Base-by-base conservation (phyloP, 2,797 vertebrate species). In the Eremophila alpestris region DNA sequence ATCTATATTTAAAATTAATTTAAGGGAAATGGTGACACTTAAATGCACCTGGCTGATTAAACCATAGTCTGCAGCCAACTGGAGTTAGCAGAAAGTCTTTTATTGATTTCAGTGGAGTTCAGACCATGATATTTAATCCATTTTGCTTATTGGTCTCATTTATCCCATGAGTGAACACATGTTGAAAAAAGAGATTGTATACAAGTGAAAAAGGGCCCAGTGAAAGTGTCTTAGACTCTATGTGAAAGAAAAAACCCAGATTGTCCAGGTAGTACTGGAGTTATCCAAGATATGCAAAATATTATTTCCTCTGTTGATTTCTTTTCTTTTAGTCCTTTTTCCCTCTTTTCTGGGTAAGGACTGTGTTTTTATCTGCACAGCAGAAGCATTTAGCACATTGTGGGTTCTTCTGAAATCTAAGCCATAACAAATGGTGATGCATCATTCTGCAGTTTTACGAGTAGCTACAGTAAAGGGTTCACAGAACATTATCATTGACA, bases 91-190 rank as follows among this genome's bases (percentile, higher is more conserved):
- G 78, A 85, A 96, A 84, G 68, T 71, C 49, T 94, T 80, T 79
- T 80, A 84, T 85, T 94, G 77, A 95, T 95, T 93, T 85, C 62
- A 64, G 34, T 64, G 41, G 45, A 79, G 48, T 89, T 92, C 86
- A 90, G 74, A 79, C 41, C 67, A 62, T 92, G 56, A 54, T 95
- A 87, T 90, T 95, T 92, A 92, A 96, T 95, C 74, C 40, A 56
- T 93, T 95, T 93, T 95, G 38, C 71, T 77, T 95, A 87, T 94
- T 3, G 2, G 60, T 85, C 64, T 96, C 64, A 73, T 80, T 91
- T 79, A 90, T 60, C 45, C 36, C 54, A 67, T 87, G 70, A 68
- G 45, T 65, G 68, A 95, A 49, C 75, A 60, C 1, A 3, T 75
- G 45, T 4, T 87, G 62, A 18, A 74, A 80, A 77, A 85, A 65